These are phyloP conservation scores for Recurvirostra avosetta DNA, from an alignment of 2,113 vertebrate genomes.

Conservation along the genomic window DNA sequence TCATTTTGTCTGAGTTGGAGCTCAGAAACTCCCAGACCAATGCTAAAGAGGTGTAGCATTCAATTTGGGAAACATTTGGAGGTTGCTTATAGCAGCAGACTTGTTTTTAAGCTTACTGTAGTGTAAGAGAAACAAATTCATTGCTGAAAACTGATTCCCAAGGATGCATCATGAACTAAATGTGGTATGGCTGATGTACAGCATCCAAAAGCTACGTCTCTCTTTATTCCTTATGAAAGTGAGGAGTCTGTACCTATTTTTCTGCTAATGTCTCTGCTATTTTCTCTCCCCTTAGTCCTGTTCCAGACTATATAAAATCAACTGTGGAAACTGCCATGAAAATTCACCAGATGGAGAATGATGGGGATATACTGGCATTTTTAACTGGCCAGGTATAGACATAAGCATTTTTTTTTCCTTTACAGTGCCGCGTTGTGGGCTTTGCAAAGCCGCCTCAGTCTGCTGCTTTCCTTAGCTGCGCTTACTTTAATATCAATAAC, in stretches of 20 bases:
- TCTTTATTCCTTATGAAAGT: neutral
- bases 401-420: neutral
- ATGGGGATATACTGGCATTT: slow-evolving; percentile 93
- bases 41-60: neutral
- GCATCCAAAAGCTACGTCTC: neutral
- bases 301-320: slow-evolving; percentile 96
- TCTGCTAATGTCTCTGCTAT: neutral
- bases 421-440: neutral
- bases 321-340: slow-evolving; percentile 96
- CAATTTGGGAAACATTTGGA: neutral
- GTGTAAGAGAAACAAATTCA: neutral
- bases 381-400: slow-evolving; percentile 92
- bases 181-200: neutral
- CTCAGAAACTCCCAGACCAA: neutral
- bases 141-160: neutral
- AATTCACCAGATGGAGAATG: slow-evolving; percentile 93
- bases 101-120: neutral
- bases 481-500: neutral
- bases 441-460: neutral
- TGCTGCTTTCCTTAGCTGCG: neutral
- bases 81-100: neutral
- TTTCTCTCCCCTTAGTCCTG: slow-evolving; percentile 78
- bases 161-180: neutral
- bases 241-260: neutral
- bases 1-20: neutral